Conservation (phyloP, 1,140 invertebrate genomes). For the Gyrodactylus salaris region DNA sequence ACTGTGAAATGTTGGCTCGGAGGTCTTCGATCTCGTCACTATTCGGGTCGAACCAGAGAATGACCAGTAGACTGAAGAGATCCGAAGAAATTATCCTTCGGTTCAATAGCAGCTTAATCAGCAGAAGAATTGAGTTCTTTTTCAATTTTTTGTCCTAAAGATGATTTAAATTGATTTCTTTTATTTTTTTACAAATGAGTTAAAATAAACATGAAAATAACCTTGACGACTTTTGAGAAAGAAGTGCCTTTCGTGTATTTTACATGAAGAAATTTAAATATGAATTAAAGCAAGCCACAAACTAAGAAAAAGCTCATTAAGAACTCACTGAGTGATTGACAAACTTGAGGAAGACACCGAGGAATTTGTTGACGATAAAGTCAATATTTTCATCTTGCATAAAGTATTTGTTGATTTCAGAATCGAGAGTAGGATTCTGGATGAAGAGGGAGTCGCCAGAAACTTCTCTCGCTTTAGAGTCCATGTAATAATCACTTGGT, state of each 20-base stretch:
- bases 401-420: background rate
- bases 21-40: background rate
- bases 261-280: too few relatives aligned
- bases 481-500: background rate
- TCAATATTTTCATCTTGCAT: background rate
- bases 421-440: background rate
- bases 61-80: background rate
- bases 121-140: background rate
- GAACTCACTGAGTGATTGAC: background rate
- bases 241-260: too few relatives aligned
- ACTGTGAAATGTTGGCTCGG: background rate
- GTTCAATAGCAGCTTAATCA: background rate
- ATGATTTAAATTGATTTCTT: too few relatives aligned
- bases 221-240: background rate
- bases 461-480: background rate
- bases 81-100: background rate
- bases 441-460: background rate
- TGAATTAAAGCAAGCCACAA: too few relatives aligned
- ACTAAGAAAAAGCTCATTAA: too few relatives aligned
- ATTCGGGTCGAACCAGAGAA: background rate
- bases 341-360: background rate
- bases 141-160: background rate
- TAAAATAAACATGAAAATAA: background rate
- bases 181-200: background rate
- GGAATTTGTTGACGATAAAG: background rate